These are phyloP conservation scores for Ptilorrhoa leucosticta DNA, from an alignment of 2,113 vertebrate genomes.

Conservation along the genomic window DNA sequence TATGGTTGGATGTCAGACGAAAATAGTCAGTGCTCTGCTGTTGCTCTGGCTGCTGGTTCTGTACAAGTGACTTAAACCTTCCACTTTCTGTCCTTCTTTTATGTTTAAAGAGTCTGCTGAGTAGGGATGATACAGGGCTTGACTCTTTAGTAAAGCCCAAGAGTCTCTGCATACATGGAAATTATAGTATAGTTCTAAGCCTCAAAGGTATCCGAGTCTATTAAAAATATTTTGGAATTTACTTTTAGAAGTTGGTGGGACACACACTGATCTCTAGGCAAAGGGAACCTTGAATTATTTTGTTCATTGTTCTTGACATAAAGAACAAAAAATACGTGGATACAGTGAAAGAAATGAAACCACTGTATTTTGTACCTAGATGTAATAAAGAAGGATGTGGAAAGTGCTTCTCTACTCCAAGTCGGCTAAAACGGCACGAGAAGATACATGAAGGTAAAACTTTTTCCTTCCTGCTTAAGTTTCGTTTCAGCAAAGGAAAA, in stretches of 20 bases:
- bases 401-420: conserved; percentile 71
- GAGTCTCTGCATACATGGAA: not conserved
- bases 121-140: not conserved
- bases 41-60: not conserved
- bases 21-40: not conserved
- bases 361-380: conserved; percentile 59
- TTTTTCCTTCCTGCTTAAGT: not conserved
- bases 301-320: not conserved
- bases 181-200: not conserved
- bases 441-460: conserved; percentile 83
- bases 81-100: not conserved
- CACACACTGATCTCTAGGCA: not conserved
- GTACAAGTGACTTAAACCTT: not conserved
- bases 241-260: not conserved
- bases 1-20: not conserved
- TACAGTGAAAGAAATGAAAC: not conserved
- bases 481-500: not conserved
- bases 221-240: not conserved
- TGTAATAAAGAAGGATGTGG: conserved; percentile 81
- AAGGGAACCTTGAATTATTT: not conserved
- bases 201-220: not conserved
- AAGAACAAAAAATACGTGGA: not conserved
- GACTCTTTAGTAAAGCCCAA: not conserved
- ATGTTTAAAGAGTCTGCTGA: not conserved
- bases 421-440: conserved; percentile 78